Conservation (phyloP, 1,140 invertebrate genomes). For the Ips typographus region DNA sequence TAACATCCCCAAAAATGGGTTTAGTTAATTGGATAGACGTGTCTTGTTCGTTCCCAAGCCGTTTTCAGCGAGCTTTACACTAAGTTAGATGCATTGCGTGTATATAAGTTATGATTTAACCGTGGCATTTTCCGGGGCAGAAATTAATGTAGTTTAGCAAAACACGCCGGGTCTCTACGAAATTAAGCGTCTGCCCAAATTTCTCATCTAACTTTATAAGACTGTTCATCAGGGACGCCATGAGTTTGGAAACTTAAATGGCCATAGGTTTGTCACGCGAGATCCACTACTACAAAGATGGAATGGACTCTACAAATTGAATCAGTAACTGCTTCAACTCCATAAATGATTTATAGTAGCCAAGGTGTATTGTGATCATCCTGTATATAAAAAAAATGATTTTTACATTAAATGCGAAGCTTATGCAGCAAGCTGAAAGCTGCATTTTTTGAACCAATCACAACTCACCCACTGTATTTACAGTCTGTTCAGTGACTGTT, state of each 20-base stretch:
- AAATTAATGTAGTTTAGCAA: conserved; percentile 6
- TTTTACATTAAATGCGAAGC: too few relatives aligned
- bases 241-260: conserved; percentile 5
- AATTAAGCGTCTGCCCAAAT: conserved; percentile 5
- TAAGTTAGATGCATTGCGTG: conserved; percentile 6
- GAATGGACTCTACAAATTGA: too few relatives aligned
- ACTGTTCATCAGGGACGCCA: conserved; percentile 1
- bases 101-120: conserved; percentile 3
- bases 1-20: neutral
- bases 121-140: neutral
- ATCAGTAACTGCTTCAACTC: too few relatives aligned
- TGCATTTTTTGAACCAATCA: too few relatives aligned
- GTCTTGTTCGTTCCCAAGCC: neutral
- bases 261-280: neutral
- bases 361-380: too few relatives aligned
- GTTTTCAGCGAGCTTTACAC: neutral
- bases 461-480: too few relatives aligned
- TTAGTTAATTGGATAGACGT: neutral
- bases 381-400: too few relatives aligned
- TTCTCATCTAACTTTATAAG: conserved; percentile 5
- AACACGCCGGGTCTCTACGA: conserved; percentile 1
- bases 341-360: too few relatives aligned
- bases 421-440: too few relatives aligned
- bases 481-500: too few relatives aligned
- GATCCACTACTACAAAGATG: neutral